Base-by-base conservation (phyloP, 2,888 invertebrate genomes). In the Autographa gamma region DNA sequence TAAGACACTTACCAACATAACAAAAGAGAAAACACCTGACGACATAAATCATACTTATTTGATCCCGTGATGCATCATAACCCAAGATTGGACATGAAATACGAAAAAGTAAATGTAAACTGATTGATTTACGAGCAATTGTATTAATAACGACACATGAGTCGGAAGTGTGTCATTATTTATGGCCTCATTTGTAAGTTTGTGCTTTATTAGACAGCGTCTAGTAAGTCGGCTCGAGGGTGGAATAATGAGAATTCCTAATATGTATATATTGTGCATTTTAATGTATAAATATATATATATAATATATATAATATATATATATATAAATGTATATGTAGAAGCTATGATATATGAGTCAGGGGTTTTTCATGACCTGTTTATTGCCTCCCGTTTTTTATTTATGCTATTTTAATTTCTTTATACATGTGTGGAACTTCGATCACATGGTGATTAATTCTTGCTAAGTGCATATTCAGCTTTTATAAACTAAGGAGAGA, bases 211-310 rank as follows among this genome's bases (percentile, higher is more conserved):
- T 85, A 81, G 81, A 85, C 84, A 84, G 85, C 80, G 80, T 85
- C 81, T 79, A 58, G 70, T 66, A 73, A 76, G 11, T 52, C 43
- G 18, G 16, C 74, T 81, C 54, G 71, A 73, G 79, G 81, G 75
- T 76, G 66, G 69, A 75, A 66, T 79, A 84, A 85, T 86, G 71
- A 14, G 80, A 78, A 86, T 86, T 85, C 82, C 82, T 84, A 85
- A 82, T 84, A 82, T 69, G 74, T 75, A 71, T 62, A 56, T 66
- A 66, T 76, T 68, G 79, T 84, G 76, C 73, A 74, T 83, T 80
- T 59, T 61, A 77, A n/a, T n/a, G n/a, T n/a, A n/a, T n/a, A n/a
- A n/a, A n/a, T n/a, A n/a, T n/a, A n/a, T n/a, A n/a, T n/a, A n/a
- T n/a, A n/a, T n/a, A n/a, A n/a, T n/a, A n/a, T n/a, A n/a, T n/a